Evolutionary conservation across 2,888 invertebrate genomes (phyloP).

Genomic region (Steinernema scapterisci): DNA sequence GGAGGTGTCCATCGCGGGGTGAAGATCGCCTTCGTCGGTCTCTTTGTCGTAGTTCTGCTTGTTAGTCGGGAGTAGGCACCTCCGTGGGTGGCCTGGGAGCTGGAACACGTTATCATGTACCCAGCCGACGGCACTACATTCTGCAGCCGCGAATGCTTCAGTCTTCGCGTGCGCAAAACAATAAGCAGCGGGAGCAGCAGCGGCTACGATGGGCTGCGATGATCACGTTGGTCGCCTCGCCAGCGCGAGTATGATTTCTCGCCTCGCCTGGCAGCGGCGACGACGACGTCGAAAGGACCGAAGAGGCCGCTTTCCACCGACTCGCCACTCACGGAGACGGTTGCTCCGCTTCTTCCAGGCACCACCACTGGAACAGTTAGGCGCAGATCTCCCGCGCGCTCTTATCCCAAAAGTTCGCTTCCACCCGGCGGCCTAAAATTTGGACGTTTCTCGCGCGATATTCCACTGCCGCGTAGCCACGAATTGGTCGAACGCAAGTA

Average conservation of each 20-base stretch:
- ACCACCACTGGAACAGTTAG: too few relatives aligned
- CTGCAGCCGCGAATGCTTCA: background rate
- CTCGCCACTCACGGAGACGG: too few relatives aligned
- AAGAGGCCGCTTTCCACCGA: background rate
- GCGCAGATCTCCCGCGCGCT: too few relatives aligned
- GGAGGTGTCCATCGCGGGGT: slow-evolving; percentile 9
- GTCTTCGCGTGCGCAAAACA: slow-evolving; percentile 3
- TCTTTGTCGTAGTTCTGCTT: background rate
- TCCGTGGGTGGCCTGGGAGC: slow-evolving; percentile 3
- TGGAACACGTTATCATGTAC: slow-evolving; percentile 18
- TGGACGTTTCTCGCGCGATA: background rate
- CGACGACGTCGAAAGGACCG: background rate
- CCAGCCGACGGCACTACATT: slow-evolving; percentile 6
- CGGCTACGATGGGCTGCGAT: background rate
- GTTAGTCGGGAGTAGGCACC: background rate
- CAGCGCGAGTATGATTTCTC: background rate
- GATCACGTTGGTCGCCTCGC: too few relatives aligned
- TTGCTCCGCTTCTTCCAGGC: too few relatives aligned
- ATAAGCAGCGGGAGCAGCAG: slow-evolving; percentile 1
- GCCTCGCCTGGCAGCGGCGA: background rate
- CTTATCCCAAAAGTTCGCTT: background rate
- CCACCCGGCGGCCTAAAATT: background rate
- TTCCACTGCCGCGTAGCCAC: background rate
- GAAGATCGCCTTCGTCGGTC: slow-evolving; percentile 9
- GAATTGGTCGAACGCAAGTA: too few relatives aligned